Evolutionary conservation across 2,797 vertebrate species (phyloP).

Genomic region (Dendrocincla tyrannina): DNA sequence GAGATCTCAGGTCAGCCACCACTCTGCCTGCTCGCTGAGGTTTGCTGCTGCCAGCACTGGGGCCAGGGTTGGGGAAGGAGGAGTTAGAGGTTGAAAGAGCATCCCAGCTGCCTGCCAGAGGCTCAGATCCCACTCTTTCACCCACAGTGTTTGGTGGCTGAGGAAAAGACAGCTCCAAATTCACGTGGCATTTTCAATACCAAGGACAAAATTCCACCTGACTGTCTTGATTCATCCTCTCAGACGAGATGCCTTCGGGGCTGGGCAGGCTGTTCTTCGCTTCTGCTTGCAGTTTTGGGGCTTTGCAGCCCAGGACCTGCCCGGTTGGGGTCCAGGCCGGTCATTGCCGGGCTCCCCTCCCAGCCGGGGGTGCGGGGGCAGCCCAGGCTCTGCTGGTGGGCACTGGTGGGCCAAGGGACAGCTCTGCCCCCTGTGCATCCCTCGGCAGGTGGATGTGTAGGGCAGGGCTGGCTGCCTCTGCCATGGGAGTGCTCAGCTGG

Average conservation of each 20-base stretch:
- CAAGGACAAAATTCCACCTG: background rate
- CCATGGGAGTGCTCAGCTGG: rapidly evolving
- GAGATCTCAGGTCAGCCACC: background rate
- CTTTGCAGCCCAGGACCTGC: rapidly evolving
- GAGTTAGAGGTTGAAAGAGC: conserved; percentile 14
- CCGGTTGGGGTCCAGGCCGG: background rate
- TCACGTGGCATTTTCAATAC: background rate
- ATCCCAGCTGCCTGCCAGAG: background rate
- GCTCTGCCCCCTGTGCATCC: background rate
- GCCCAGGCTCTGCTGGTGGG: background rate
- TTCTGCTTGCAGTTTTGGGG: background rate
- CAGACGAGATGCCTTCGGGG: background rate
- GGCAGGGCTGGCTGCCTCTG: background rate
- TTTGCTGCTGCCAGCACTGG: background rate
- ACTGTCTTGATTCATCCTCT: background rate
- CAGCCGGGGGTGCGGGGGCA: background rate
- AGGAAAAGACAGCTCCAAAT: background rate
- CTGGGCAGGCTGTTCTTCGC: background rate
- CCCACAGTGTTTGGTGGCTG: background rate
- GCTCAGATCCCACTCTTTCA: background rate
- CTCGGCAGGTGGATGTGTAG: background rate
- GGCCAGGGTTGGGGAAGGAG: background rate
- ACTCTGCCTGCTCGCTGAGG: rapidly evolving
- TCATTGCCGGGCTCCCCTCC: background rate
- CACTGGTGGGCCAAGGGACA: background rate